Base-by-base conservation (phyloP, 1,140 invertebrate species). In the Ptiloglossa arizonensis region DNA sequence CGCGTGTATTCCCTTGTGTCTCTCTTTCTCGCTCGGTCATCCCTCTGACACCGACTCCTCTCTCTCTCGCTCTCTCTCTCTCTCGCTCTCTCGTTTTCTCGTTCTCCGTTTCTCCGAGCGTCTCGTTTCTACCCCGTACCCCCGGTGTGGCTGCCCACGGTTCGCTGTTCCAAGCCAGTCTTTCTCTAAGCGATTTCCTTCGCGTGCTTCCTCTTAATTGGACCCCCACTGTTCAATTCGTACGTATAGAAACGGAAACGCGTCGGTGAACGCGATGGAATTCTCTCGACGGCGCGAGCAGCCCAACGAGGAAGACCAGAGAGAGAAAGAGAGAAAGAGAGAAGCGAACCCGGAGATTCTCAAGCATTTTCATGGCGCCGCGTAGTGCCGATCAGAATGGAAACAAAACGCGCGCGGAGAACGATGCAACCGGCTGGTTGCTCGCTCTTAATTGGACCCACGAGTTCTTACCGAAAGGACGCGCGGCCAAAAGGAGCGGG, bases 131-230 rank as follows among this genome's bases (percentile, higher is more conserved):
- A 41, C 35, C 38, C 50, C 35, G 19, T 22, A 17, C n/a, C 6
- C 17, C 17, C 9, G 27, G 2, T 32, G n/a, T n/a, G n/a, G n/a
- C n/a, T 38, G 22, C 22, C 44, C 29, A 57, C n/a, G 29, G 19
- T n/a, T 59, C 64, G 22, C 56, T 29, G 66, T 75, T 69, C 15
- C 66, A 52, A n/a, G 29, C n/a, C 67, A n/a, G 32, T 81, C 79
- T 84, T 79, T 81, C 80, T 87, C 82, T 85, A 86, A 90, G 84
- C 88, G 86, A 91, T 91, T 91, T 92, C 88, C 89, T 90, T 89
- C 86, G 87, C 90, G 85, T 90, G 90, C 85, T 86, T 86, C 79
- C 86, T 88, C 85, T 89, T 90, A 92, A 91, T 91, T 90, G 88
- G 90, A 85, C 78, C 73, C 83, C 86, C 67, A 70, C 74, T 59